Percentiles rank a stretch among this genome's conserved stretches.
Evolutionary conservation across 2,888 invertebrate species (phyloP).

Genomic region (Oithona nana): DNA sequence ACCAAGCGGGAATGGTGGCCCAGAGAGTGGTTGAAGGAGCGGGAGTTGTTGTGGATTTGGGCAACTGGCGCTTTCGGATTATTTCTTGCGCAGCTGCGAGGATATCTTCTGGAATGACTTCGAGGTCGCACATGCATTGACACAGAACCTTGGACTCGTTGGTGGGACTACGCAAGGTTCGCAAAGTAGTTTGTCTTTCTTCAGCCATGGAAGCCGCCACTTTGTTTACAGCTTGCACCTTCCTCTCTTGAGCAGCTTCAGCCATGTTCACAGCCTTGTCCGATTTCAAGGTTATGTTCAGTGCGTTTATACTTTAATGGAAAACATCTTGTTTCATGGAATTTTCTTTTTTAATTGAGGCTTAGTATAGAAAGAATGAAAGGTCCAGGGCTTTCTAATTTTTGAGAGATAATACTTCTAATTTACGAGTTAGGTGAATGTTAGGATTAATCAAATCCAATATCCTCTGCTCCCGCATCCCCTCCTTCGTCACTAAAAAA

Average conservation of each 20-base stretch:
- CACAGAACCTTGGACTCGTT: neutral
- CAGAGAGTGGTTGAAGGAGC: no score
- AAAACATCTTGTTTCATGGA: no score
- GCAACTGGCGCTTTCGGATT: neutral
- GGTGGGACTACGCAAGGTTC: neutral
- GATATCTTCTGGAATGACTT: neutral
- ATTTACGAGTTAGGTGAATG: no score
- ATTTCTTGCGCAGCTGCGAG: neutral
- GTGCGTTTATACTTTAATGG: no score
- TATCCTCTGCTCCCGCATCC: no score
- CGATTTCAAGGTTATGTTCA: neutral
- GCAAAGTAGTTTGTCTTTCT: neutral
- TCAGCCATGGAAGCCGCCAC: neutral
- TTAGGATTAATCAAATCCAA: no score
- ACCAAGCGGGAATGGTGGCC: no score
- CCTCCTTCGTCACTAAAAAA: no score
- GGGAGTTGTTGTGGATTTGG: neutral
- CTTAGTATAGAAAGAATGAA: no score
- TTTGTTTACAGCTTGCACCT: neutral
- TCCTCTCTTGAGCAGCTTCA: neutral
- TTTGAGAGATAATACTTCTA: no score
- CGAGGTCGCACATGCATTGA: neutral
- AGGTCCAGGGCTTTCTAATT: no score
- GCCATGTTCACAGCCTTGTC: neutral
- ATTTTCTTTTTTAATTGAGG: no score